Percentiles rank a stretch among this genome's conserved stretches.
phyloP scores from a whole-genome alignment of 2,797 vertebrate species.

The Bovichtus diacanthus region DNA sequence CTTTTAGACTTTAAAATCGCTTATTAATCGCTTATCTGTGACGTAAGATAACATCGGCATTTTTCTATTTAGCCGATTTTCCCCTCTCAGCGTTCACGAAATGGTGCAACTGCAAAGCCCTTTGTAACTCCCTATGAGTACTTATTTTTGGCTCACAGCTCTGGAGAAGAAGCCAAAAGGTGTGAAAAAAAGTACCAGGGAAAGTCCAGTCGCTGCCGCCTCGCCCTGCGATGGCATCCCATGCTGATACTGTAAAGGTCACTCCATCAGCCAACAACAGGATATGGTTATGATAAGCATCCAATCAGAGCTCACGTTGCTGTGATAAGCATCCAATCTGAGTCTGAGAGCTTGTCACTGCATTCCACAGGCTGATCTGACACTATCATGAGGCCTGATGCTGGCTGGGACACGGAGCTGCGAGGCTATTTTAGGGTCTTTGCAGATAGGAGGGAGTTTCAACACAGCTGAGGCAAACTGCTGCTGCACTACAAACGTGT shows the following conservation, averaged over 20 bases:
- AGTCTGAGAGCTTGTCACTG: conserved; percentile 70
- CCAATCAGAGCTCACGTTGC: conserved; percentile 70
- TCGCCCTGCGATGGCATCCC: conserved; percentile 53
- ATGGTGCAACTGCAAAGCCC: background rate
- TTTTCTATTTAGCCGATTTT: background rate
- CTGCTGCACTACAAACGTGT: background rate
- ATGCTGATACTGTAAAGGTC: conserved; percentile 77
- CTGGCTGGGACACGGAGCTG: conserved; percentile 43
- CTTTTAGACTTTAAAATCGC: background rate
- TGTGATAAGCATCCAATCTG: conserved; percentile 75
- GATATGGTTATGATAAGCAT: conserved; percentile 66
- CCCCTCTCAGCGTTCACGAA: background rate
- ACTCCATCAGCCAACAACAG: conserved; percentile 47
- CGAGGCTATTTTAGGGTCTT: conserved; percentile 69
- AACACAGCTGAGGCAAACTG: conserved; percentile 22
- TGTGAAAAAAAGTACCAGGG: conserved; percentile 45
- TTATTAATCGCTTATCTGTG: background rate
- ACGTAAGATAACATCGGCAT: background rate
- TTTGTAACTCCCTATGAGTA: background rate
- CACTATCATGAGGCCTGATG: conserved; percentile 66
- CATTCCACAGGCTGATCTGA: conserved; percentile 75
- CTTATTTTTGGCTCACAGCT: background rate
- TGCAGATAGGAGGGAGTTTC: conserved; percentile 64
- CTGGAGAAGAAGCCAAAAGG: conserved; percentile 28
- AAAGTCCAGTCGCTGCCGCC: conserved; percentile 23